Percentiles rank a stretch among this genome's conserved stretches.
phyloP scores from a whole-genome alignment of 2,888 invertebrate genomes.

The Phania funesta region DNA sequence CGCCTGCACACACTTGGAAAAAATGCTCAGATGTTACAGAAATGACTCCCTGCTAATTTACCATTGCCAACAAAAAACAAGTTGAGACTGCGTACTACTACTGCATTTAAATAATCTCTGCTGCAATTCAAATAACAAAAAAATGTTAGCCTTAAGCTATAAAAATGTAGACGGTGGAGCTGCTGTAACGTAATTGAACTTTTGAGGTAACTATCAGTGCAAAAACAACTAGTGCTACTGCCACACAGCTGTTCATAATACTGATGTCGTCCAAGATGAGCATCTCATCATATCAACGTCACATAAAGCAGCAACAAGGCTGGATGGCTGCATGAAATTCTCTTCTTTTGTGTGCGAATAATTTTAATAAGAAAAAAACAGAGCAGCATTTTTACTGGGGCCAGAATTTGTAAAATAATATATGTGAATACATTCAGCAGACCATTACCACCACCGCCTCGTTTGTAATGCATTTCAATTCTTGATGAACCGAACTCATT shows the following conservation, averaged over 20 bases:
- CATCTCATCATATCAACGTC: constrained; percentile 65
- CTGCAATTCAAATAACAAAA: constrained; percentile 44
- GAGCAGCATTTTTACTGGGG: constrained; percentile 74
- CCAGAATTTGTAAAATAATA: constrained; percentile 42
- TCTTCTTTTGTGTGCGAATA: not conserved
- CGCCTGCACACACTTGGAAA: constrained; percentile 61
- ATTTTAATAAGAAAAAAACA: constrained; percentile 68
- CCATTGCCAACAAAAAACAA: constrained; percentile 10
- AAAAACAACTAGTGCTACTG: constrained; percentile 20
- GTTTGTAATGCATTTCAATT: constrained; percentile 39
- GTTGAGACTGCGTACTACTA: constrained; percentile 47
- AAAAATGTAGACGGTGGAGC: constrained; percentile 36
- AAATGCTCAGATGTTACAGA: constrained; percentile 53
- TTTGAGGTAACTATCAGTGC: constrained; percentile 9
- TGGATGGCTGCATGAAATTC: constrained; percentile 12
- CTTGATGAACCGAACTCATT: constrained; percentile 41
- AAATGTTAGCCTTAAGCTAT: constrained; percentile 48
- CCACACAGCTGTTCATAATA: constrained; percentile 54
- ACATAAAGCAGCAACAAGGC: constrained; percentile 31
- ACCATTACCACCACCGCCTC: constrained; percentile 62
- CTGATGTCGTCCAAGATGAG: constrained; percentile 60
- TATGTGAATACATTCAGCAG: constrained; percentile 49
- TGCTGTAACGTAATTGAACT: constrained; percentile 11
- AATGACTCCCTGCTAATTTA: constrained; percentile 41
- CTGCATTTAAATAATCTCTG: constrained; percentile 63